phyloP scores from a whole-genome alignment of 2,888 invertebrate species.

The Belgica antarctica region DNA sequence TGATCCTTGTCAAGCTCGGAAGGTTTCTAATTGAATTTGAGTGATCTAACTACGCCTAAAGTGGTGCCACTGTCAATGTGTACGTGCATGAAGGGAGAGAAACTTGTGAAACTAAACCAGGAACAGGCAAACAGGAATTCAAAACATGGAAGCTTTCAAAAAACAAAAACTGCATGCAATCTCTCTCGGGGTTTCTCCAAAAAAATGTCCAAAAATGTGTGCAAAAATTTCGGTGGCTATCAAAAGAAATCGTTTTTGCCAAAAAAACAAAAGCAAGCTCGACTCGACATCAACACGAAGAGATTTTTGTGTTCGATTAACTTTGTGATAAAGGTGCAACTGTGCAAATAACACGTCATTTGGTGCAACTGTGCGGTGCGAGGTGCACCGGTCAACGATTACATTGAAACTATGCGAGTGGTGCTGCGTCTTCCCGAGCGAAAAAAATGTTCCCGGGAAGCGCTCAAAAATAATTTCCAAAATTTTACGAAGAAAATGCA shows the following conservation, averaged over 20 bases:
- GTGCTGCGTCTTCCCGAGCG: too few species aligned
- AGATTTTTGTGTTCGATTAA: background rate
- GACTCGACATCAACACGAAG: constrained; percentile 7
- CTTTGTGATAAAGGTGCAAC: constrained; percentile 6
- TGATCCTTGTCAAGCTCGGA: too few species aligned
- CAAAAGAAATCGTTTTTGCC: background rate
- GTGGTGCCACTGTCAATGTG: too few species aligned
- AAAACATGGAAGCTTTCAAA: constrained; percentile 22
- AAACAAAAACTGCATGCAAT: constrained; percentile 15
- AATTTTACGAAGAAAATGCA: constrained; percentile 26
- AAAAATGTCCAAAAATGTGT: background rate
- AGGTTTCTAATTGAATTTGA: too few species aligned
- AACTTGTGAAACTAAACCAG: background rate
- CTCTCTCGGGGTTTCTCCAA: too few species aligned
- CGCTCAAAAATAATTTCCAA: too few species aligned
- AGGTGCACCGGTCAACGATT: constrained; percentile 7
- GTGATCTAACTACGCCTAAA: too few species aligned
- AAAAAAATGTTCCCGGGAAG: background rate
- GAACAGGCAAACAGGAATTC: constrained; percentile 22
- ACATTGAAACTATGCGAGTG: constrained; percentile 44
- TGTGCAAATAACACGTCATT: background rate
- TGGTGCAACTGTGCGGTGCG: background rate
- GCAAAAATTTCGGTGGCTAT: constrained; percentile 16
- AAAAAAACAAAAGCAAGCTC: constrained; percentile 22
- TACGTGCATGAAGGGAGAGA: too few species aligned